These are phyloP conservation scores for Bruchidius siliquastri DNA, from an alignment of 2,888 invertebrate genomes.

Conservation along the genomic window DNA sequence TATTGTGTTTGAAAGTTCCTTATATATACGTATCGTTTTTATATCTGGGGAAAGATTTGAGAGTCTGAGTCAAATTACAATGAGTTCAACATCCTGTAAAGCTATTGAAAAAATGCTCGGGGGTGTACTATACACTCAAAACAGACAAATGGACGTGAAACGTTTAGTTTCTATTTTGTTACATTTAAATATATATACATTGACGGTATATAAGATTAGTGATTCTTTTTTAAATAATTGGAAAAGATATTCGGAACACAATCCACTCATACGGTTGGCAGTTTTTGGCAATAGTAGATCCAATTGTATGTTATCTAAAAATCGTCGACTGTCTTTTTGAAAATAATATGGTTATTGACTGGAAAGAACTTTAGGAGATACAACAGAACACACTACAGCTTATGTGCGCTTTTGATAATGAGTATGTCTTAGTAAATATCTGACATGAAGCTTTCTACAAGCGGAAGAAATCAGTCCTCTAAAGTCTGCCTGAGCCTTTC, in stretches of 20 bases:
- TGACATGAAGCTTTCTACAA: constrained; percentile 42
- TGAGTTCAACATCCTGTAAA: no score
- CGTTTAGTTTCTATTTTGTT: constrained; percentile 41
- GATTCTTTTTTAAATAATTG: constrained; percentile 14
- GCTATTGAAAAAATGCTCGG: constrained; percentile 10
- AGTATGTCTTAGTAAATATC: constrained; percentile 23
- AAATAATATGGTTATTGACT: constrained; percentile 27
- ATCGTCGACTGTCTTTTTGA: constrained; percentile 21
- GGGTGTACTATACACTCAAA: constrained; percentile 44
- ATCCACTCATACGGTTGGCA: constrained; percentile 30
- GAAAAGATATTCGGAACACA: background rate
- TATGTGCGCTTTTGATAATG: background rate
- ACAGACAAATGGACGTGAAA: constrained; percentile 45
- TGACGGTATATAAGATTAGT: constrained; percentile 31
- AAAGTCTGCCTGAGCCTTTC: constrained; percentile 29
- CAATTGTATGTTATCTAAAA: constrained; percentile 29
- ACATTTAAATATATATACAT: constrained; percentile 33
- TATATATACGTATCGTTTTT: no score
- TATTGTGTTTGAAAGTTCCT: no score
- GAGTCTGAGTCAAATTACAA: no score
- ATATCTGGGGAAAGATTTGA: constrained; percentile 9
- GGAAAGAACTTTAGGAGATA: constrained; percentile 9
- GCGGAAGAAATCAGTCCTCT: constrained; percentile 44
- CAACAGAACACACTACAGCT: background rate
- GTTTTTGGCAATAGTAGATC: constrained; percentile 45